A percentile compares a stretch with the other conserved stretches of the same genome.
Evolutionary conservation across 2,797 vertebrate species (phyloP).

Genomic region (Alca torda): DNA sequence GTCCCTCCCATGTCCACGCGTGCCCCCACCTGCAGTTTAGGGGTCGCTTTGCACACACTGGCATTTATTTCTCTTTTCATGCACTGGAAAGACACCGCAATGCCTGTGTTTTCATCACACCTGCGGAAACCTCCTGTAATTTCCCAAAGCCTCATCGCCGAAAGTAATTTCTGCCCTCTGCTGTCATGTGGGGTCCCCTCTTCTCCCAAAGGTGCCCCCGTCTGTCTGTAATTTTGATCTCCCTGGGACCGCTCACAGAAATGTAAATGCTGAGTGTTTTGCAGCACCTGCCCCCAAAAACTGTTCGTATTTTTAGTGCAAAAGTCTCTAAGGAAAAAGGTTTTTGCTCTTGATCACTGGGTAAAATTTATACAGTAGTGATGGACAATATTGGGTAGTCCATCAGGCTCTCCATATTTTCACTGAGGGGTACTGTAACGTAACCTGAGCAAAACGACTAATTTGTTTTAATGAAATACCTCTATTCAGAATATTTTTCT

Average conservation of each 20-base stretch:
- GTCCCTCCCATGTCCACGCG: rapidly evolving
- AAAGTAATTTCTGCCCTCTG: neutral
- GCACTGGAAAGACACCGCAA: neutral
- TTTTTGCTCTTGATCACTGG: neutral
- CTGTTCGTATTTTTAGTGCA: rapidly evolving
- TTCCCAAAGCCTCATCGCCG: neutral
- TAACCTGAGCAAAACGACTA: neutral
- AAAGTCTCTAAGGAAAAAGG: neutral
- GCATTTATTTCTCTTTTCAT: neutral
- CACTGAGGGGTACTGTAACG: rapidly evolving
- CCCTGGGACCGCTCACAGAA: neutral
- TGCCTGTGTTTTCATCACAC: neutral
- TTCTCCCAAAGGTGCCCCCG: neutral
- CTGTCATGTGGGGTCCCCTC: neutral
- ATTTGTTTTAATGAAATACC: neutral
- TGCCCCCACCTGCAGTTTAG: neutral
- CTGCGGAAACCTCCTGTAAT: neutral
- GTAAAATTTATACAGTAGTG: neutral
- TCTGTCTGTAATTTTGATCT: neutral
- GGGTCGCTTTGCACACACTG: neutral
- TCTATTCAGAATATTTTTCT: neutral
- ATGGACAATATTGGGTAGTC: neutral
- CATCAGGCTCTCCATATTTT: neutral
- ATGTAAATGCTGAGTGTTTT: neutral
- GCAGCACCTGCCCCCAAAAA: neutral